Evolutionary conservation across 2,888 invertebrate genomes (phyloP), one percentile per base, ranked within the genome.

Genomic region (Microctonus aethiopoides): DNA sequence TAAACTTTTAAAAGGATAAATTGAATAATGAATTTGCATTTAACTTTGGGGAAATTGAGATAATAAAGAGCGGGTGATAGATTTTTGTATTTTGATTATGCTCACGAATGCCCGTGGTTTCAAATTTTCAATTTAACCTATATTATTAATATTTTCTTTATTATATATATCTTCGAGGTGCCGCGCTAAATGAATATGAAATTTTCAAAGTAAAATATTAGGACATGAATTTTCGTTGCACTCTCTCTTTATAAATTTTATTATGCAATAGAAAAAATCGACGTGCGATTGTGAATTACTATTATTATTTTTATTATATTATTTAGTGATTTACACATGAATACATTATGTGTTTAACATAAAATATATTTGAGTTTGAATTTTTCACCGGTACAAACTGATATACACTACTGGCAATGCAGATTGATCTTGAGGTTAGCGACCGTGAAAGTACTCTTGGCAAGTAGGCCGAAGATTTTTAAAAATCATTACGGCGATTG

Each of bases 391-490:
- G 46, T 16, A 46, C 46, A 46, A 46, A 41, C 54, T 22, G 16
- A 26, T 64, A 54, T 64, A 34, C 32, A 54, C 54, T n/a, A n/a
- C n/a, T 39, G 39, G 26, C 62, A 46, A 59, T 66, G 60, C 51
- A 70, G 60, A 59, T 59, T 46, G 59, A 70, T 75, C 80, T 77
- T 76, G 84, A 81, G 85, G 85, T 85, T 84, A 85, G 82, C 83
- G 86, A 84, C 86, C 86, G 86, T 86, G 86, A 86, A 86, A 86
- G 86, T 86, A 83, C 83, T 84, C 83, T 81, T 82, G 80, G 83
- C 81, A 86, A 85, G 85, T 85, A 80, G 85, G 82, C 81, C 85
- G 82, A 79, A 75, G 78, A 83, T 85, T 86, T 85, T 85, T 85
- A 80, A 82, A 84, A 84, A 84, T 85, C 81, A 81, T 83, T 82